Percentiles rank a stretch among this genome's conserved stretches.
Evolutionary conservation across 92 coral and sea anemone genomes (phyloP).

Genomic region (Palythoa heliodiscus): DNA sequence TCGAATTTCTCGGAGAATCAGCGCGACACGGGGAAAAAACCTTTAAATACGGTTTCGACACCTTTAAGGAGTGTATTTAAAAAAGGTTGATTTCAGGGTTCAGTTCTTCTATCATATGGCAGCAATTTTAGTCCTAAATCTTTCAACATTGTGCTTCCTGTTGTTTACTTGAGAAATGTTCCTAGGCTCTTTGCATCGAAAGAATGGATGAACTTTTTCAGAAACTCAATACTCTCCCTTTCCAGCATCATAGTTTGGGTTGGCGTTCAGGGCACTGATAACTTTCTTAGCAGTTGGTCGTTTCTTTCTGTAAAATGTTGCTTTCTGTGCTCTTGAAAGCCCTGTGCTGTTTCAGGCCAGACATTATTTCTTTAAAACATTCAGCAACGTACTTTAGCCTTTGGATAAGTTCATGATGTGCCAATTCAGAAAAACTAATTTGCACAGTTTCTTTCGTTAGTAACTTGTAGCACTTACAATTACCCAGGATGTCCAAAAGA

Average conservation of each 20-base stretch:
- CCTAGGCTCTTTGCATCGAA: conserved; percentile 1
- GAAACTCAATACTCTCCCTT: not conserved
- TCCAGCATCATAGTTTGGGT: conserved; percentile 19
- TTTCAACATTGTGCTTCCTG: conserved; percentile 20
- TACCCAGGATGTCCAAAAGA: conserved; percentile 10
- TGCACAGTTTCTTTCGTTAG: conserved; percentile 7
- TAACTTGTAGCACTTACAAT: not conserved
- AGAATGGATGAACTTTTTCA: not conserved
- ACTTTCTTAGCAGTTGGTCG: conserved; percentile 32
- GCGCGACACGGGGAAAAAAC: too few relatives aligned
- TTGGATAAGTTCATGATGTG: conserved; percentile 18
- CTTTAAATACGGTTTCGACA: too few relatives aligned
- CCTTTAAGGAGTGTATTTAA: too few relatives aligned
- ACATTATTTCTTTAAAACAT: not conserved
- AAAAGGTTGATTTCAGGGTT: too few relatives aligned
- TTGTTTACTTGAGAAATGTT: conserved; percentile 10
- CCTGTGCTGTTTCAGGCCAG: not conserved
- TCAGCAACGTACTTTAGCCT: conserved; percentile 7
- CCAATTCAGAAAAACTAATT: conserved; percentile 5
- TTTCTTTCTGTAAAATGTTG: not conserved
- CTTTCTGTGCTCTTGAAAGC: conserved; percentile 7
- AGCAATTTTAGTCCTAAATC: not conserved
- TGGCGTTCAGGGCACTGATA: not conserved
- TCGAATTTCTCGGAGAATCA: too few relatives aligned
- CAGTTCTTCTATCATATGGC: too few relatives aligned